Evolutionary conservation across 2,888 invertebrate genomes (phyloP).

Genomic region (Synanthedon myopaeformis): DNA sequence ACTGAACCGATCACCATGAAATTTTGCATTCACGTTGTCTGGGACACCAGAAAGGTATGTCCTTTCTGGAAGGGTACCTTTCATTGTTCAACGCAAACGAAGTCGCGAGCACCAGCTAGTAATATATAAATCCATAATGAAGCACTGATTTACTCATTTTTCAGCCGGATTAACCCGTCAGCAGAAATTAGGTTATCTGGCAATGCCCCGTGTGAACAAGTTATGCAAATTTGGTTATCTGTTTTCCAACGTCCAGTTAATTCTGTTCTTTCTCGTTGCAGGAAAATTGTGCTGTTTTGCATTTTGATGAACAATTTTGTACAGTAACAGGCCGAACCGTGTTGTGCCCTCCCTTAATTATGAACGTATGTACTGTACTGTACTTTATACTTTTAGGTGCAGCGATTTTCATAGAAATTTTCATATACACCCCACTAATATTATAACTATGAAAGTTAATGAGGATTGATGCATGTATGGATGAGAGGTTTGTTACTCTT

Average conservation of each 20-base stretch:
- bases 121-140: neutral
- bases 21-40: too few species aligned
- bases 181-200: constrained; percentile 48
- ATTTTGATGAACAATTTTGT: constrained; percentile 60
- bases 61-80: too few species aligned
- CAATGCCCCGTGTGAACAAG: constrained; percentile 48
- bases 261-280: constrained; percentile 49
- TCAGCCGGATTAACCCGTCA: constrained; percentile 40
- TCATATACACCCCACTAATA: too few species aligned
- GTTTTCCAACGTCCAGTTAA: constrained; percentile 61
- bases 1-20: too few species aligned
- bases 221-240: constrained; percentile 64
- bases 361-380: neutral
- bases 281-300: constrained; percentile 55
- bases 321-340: constrained; percentile 1
- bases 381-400: too few species aligned
- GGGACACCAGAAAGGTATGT: too few species aligned
- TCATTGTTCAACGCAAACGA: too few species aligned
- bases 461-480: too few species aligned
- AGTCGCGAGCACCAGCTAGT: too few species aligned
- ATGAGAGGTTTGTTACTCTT: too few species aligned
- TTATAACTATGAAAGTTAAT: too few species aligned
- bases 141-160: neutral
- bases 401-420: too few species aligned
- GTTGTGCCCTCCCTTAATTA: neutral